Evolutionary conservation across 2,113 vertebrate species (phyloP).

Genomic region (Paracanthobrama guichenoti): DNA sequence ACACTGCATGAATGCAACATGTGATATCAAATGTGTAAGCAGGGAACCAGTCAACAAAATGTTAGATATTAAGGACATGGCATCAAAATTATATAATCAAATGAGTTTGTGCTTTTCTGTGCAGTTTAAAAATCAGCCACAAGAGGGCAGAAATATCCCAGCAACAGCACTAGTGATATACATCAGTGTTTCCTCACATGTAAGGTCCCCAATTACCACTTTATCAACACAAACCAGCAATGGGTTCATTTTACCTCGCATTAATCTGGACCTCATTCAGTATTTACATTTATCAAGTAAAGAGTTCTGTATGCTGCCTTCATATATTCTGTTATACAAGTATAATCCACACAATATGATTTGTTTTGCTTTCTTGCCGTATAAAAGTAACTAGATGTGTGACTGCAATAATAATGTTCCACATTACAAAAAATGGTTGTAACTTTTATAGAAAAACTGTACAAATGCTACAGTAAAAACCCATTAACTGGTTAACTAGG

Average conservation of each 20-base stretch:
- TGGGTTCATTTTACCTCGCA: not conserved
- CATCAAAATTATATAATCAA: not conserved
- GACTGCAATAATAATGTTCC: not conserved
- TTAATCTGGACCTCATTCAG: not conserved
- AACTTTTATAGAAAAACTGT: no score
- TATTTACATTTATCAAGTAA: not conserved
- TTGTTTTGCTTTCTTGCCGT: not conserved
- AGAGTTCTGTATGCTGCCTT: not conserved
- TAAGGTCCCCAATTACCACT: not conserved
- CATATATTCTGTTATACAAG: not conserved
- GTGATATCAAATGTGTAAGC: not conserved
- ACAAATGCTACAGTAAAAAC: not conserved
- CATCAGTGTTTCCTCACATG: not conserved
- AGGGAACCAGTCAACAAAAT: not conserved
- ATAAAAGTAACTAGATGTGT: not conserved
- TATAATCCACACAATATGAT: not conserved
- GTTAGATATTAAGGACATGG: not conserved
- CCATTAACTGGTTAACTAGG: not conserved
- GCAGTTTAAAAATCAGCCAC: constrained; percentile 1
- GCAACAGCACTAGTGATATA: not conserved
- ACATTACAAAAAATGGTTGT: not conserved
- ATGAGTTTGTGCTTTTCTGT: not conserved
- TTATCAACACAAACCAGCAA: not conserved
- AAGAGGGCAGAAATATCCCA: constrained; percentile 29
- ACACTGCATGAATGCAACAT: not conserved